These are phyloP conservation scores for Drosophila equinoxialis DNA, from an alignment of 1,140 invertebrate genomes.

Conservation along the genomic window DNA sequence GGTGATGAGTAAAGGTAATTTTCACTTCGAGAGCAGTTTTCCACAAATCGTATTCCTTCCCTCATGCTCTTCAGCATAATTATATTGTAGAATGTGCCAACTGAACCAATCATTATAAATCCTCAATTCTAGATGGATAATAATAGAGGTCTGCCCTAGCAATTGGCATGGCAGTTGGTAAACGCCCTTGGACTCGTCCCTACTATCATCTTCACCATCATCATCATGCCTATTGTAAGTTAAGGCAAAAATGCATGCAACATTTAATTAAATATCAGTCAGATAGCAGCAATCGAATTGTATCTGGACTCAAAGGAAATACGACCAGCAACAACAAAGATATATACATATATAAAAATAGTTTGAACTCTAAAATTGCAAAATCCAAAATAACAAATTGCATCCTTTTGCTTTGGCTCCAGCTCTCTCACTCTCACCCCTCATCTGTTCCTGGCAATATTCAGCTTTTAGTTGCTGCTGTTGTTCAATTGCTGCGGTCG, in stretches of 20 bases:
- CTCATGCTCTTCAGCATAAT: conserved; percentile 7
- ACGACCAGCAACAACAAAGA: conserved; percentile 3
- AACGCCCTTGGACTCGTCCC: background rate
- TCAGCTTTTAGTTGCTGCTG: conserved; percentile 9
- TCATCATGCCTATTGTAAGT: background rate
- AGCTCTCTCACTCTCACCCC: conserved; percentile 21
- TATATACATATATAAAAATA: conserved; percentile 41
- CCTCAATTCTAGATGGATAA: conserved; percentile 11
- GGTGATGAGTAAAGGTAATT: conserved; percentile 13
- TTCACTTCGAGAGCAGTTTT: background rate
- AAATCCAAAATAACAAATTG: conserved; percentile 81
- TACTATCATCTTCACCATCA: background rate
- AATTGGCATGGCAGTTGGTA: conserved; percentile 18
- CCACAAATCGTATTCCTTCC: background rate
- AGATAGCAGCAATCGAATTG: conserved; percentile 13
- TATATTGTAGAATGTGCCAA: conserved; percentile 16
- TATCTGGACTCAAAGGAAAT: background rate
- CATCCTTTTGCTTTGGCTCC: conserved; percentile 44
- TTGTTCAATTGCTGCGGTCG: conserved; percentile 63
- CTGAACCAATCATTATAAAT: conserved; percentile 27
- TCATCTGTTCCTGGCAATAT: conserved; percentile 30
- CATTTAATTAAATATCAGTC: conserved; percentile 75
- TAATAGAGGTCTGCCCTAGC: conserved; percentile 5
- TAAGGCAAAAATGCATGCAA: conserved; percentile 49
- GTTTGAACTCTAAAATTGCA: conserved; percentile 69